Conservation (phyloP, 2,113 vertebrate species). For the Triplophysa dalaica region DNA sequence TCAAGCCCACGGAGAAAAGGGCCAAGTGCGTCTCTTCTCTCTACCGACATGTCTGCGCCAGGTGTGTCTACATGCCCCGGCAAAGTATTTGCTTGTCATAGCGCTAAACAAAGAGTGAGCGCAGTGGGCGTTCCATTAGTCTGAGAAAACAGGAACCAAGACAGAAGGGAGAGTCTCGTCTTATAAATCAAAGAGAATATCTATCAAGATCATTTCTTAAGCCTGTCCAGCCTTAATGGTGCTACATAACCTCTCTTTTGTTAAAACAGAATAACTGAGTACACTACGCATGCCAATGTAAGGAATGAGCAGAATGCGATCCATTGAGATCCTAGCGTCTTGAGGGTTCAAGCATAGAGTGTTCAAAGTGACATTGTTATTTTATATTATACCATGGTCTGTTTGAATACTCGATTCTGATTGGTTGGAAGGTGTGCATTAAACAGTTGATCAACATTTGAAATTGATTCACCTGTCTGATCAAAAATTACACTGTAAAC, state of each 20-base stretch:
- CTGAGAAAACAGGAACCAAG: constrained; percentile 23
- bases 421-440: too few species aligned
- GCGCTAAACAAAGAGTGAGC: constrained; percentile 8
- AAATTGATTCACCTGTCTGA: too few species aligned
- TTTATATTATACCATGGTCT: too few species aligned
- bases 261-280: not conserved
- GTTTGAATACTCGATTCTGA: too few species aligned
- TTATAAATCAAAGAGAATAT: not conserved
- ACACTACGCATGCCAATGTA: too few species aligned
- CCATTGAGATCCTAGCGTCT: too few species aligned
- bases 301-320: too few species aligned
- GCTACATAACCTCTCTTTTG: not conserved
- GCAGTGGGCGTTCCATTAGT: constrained; percentile 12
- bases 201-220: not conserved
- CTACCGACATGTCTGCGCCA: constrained; percentile 21
- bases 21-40: not conserved
- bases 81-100: constrained; percentile 16
- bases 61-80: constrained; percentile 39
- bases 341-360: too few species aligned
- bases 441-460: too few species aligned
- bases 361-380: too few species aligned
- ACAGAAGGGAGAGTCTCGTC: constrained; percentile 15
- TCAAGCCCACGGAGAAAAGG: not conserved
- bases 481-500: too few species aligned
- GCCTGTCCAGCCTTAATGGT: not conserved